Evolutionary conservation across 2,113 vertebrate species (phyloP).

Genomic region (Nothocercus julius): DNA sequence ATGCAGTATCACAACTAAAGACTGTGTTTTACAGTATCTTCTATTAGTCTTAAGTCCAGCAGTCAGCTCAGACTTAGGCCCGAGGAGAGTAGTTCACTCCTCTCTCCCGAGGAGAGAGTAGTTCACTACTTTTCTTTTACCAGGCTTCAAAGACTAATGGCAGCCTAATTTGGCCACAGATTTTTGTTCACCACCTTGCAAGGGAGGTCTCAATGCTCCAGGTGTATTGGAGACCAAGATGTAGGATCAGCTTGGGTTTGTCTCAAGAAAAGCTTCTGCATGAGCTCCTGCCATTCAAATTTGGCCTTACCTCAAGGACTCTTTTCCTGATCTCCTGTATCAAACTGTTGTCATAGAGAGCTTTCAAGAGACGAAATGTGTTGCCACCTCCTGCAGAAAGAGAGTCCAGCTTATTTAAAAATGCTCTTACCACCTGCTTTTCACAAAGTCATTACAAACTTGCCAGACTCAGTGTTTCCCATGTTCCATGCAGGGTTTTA

Average conservation of each 20-base stretch:
- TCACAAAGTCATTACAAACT: neutral
- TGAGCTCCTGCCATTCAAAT: neutral
- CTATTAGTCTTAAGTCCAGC: neutral
- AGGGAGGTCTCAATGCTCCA: neutral
- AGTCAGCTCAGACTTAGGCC: neutral
- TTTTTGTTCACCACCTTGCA: neutral
- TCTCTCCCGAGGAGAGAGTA: neutral
- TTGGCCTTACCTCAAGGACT: constrained; percentile 81
- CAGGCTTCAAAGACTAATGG: neutral
- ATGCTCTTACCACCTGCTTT: neutral
- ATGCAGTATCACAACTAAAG: neutral
- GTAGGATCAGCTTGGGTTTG: neutral
- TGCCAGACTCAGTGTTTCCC: neutral
- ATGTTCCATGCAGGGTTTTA: neutral
- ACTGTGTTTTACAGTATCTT: neutral
- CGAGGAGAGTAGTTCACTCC: neutral
- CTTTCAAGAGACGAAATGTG: constrained; percentile 89
- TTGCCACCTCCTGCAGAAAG: constrained; percentile 86
- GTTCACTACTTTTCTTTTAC: neutral
- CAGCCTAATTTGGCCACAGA: neutral
- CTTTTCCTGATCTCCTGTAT: constrained; percentile 83
- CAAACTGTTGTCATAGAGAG: constrained; percentile 85
- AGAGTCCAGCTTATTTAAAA: neutral
- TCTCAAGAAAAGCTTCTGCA: neutral
- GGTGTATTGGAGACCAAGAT: neutral